A percentile compares a stretch with the other conserved stretches of the same genome.
Conservation (phyloP, 2,797 vertebrate genomes). For the Sarcophilus harrisii region DNA sequence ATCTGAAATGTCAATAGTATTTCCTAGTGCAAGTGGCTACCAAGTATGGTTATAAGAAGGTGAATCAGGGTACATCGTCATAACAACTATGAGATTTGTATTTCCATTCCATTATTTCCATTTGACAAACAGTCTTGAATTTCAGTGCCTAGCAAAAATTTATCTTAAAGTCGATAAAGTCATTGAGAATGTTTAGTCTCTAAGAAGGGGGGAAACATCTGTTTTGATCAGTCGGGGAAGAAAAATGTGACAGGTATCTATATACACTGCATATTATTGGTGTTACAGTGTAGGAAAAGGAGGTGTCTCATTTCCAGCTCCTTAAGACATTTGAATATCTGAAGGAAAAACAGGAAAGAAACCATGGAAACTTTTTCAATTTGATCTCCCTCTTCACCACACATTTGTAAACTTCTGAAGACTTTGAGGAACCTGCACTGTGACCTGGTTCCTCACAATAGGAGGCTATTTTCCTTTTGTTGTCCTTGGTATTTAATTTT, state of each 20-base stretch:
- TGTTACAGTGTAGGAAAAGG: constrained; percentile 37
- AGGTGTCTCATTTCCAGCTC: constrained; percentile 27
- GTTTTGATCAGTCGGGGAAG: constrained; percentile 44
- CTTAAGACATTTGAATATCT: constrained; percentile 25
- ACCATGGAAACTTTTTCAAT: background rate
- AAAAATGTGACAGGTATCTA: constrained; percentile 38
- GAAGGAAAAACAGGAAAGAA: constrained; percentile 44
- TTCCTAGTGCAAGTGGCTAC: background rate
- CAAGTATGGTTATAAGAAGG: background rate
- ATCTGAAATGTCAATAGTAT: background rate
- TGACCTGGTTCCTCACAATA: background rate
- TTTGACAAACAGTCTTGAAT: background rate
- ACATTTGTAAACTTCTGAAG: constrained; percentile 7
- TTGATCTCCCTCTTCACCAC: background rate
- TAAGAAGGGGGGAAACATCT: background rate
- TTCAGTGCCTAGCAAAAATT: constrained; percentile 38
- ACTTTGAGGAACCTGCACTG: background rate
- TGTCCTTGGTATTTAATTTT: constrained; percentile 31
- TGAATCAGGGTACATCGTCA: background rate
- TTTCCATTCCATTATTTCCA: constrained; percentile 6
- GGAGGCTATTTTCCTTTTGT: background rate
- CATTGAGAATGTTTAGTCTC: constrained; percentile 21
- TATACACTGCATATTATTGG: constrained; percentile 35
- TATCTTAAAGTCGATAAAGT: constrained; percentile 31
- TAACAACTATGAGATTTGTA: constrained; percentile 5